Evolutionary conservation across 2,797 vertebrate species (phyloP).

Genomic region (Cyprinodon diabolis): DNA sequence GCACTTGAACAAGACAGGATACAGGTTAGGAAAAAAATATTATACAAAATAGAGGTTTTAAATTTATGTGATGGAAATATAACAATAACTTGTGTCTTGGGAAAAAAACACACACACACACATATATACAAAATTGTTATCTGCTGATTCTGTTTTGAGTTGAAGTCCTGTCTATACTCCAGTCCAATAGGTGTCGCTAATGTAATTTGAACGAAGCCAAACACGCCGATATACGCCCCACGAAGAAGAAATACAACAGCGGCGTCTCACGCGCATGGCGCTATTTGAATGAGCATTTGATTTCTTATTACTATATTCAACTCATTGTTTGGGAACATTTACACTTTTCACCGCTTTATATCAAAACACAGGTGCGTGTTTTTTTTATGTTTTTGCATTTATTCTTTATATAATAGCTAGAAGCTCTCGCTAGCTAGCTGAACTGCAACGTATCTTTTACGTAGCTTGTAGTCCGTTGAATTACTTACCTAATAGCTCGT

Average conservation of each 20-base stretch:
- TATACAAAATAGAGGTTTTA: too few relatives aligned
- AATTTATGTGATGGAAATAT: not conserved
- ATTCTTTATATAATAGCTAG: too few relatives aligned
- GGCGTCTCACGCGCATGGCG: constrained; percentile 68
- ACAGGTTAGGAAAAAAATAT: not conserved
- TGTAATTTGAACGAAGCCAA: not conserved
- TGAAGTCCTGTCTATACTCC: too few relatives aligned
- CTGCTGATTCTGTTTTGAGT: not conserved
- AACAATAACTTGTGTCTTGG: not conserved
- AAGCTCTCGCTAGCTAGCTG: not conserved
- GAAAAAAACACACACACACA: not conserved
- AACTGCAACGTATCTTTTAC: constrained; percentile 57
- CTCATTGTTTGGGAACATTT: not conserved
- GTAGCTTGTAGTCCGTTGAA: constrained; percentile 62
- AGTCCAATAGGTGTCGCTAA: constrained; percentile 14
- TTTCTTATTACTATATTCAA: not conserved
- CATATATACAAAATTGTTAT: not conserved
- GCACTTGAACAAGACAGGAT: not conserved
- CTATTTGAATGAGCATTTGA: constrained; percentile 47
- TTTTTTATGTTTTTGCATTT: not conserved
- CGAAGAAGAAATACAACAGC: constrained; percentile 61
- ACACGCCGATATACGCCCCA: accelerated
- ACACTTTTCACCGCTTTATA: not conserved
- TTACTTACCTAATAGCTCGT: constrained; percentile 37
- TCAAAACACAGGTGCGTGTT: constrained; percentile 45